phyloP scores from a whole-genome alignment of 1,140 invertebrate genomes.

The Bombus picipes region DNA sequence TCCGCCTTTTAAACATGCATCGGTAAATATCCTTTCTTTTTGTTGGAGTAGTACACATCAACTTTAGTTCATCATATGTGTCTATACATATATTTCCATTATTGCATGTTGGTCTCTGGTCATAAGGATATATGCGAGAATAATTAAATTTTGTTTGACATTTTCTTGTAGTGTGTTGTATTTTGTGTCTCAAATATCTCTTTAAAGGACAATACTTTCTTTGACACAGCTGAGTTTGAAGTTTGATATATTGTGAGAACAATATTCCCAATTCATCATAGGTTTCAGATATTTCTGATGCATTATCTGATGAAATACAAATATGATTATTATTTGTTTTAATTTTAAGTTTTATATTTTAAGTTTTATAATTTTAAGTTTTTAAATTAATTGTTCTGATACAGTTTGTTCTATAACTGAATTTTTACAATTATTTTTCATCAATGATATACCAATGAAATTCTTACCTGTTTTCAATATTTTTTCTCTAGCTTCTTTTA shows the following conservation, averaged over 20 bases:
- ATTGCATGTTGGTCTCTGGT: conserved; percentile 35
- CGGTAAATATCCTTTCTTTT: conserved; percentile 19
- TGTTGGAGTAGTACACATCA: not conserved
- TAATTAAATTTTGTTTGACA: conserved; percentile 27
- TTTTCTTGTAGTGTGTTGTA: conserved; percentile 14
- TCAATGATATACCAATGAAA: not conserved
- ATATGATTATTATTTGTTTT: not conserved
- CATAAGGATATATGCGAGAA: conserved; percentile 19
- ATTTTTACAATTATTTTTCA: not conserved
- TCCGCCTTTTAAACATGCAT: conserved; percentile 30
- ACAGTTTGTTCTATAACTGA: not conserved
- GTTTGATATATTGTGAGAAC: conserved; percentile 30
- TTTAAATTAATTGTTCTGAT: not conserved
- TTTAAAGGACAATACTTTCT: conserved; percentile 27
- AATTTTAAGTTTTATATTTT: too few species aligned
- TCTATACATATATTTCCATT: conserved; percentile 42
- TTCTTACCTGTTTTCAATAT: conserved; percentile 8
- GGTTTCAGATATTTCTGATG: conserved; percentile 12
- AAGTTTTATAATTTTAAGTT: too few species aligned
- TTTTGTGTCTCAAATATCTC: conserved; percentile 1
- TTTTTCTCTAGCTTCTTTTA: not conserved
- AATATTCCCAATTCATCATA: conserved; percentile 42
- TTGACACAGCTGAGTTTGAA: conserved; percentile 7
- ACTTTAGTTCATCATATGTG: conserved; percentile 36
- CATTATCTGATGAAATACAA: not conserved